Conservation (phyloP, 2,113 vertebrate species). For the Cranoglanis bouderius region DNA sequence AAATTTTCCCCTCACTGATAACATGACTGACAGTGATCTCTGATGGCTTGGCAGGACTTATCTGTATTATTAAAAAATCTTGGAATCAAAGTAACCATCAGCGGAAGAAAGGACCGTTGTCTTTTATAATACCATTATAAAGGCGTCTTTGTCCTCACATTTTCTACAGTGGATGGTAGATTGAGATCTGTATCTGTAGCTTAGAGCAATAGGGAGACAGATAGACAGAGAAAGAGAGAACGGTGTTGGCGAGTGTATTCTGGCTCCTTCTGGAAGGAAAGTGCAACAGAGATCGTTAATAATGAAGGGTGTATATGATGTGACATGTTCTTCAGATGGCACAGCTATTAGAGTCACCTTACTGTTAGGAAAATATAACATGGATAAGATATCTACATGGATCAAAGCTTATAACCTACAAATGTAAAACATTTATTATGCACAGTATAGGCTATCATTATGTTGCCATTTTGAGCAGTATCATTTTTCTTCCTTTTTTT, state of each 20-base stretch:
- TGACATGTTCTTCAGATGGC: slow-evolving; percentile 39
- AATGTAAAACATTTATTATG: slow-evolving; percentile 11
- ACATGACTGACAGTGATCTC: slow-evolving; percentile 4
- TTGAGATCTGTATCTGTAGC: slow-evolving; percentile 64
- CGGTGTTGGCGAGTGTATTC: slow-evolving; percentile 62
- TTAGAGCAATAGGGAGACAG: slow-evolving; percentile 61
- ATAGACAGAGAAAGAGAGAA: slow-evolving; percentile 34
- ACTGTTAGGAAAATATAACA: slow-evolving; percentile 10
- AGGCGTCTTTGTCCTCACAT: slow-evolving; percentile 53
- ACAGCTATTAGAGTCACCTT: slow-evolving; percentile 34
- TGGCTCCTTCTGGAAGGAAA: slow-evolving; percentile 58
- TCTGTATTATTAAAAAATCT: slow-evolving; percentile 22
- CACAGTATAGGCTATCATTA: not conserved
- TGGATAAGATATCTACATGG: not conserved
- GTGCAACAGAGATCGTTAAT: slow-evolving; percentile 55
- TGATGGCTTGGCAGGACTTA: not conserved
- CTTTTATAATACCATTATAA: slow-evolving; percentile 44
- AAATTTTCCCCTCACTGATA: not conserved
- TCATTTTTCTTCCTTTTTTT: not conserved
- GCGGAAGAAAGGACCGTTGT: not conserved
- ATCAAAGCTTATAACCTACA: slow-evolving; percentile 9
- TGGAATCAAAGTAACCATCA: slow-evolving; percentile 9
- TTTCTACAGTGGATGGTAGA: slow-evolving; percentile 63
- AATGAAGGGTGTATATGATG: slow-evolving; percentile 47
- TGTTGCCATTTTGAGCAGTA: slow-evolving; percentile 24